Evolutionary conservation across 2,797 vertebrate genomes (phyloP), one percentile per base, ranked within the genome.

Genomic region (Scleropages formosus): DNA sequence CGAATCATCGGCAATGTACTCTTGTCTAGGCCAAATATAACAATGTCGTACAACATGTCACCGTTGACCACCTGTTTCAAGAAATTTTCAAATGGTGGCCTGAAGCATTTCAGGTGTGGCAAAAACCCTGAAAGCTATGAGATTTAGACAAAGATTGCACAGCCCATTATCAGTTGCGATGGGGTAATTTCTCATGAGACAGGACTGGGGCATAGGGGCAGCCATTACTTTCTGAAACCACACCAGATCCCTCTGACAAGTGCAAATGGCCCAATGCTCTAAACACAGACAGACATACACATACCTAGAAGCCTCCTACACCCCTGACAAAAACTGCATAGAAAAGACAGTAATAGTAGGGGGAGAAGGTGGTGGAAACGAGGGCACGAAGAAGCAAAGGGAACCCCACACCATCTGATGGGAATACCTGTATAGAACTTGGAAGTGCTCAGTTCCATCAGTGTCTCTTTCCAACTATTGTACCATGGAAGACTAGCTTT

Each of bases 401-500:
- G 58, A 86, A 82, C 85, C 82, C 16, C 58, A 89, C 82, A 89
- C 88, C 84, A 85, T 81, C 74, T 77, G 86, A 85, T 82, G 84
- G 79, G 87, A 92, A 93, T 95, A 95, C 93, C 94, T 96, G 93
- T 90, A 90, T 91, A 93, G 90, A 91, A 92, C 80, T 89, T 89
- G 88, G 93, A 95, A 89, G 91, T 91, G 93, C 91, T 94, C 90
- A 95, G 90, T 87, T 94, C 92, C 91, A 89, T 92, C 90, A 95
- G 86, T 85, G 94, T 94, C 83, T 95, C 92, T 95, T 92, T 95
- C 93, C 94, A 96, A 93, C 91, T 93, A 94, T 51, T 92, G 93
- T 95, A 96, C 94, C 95, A 96, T 88, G 94, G 94, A 87, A 91
- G 89, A 92, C 91, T 95, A 94, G 94, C 94, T 93, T 95, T 96